A percentile compares a stretch with the other conserved stretches of the same genome.
Conservation (phyloP, 2,888 invertebrate species). For the Agriotes lineatus region DNA sequence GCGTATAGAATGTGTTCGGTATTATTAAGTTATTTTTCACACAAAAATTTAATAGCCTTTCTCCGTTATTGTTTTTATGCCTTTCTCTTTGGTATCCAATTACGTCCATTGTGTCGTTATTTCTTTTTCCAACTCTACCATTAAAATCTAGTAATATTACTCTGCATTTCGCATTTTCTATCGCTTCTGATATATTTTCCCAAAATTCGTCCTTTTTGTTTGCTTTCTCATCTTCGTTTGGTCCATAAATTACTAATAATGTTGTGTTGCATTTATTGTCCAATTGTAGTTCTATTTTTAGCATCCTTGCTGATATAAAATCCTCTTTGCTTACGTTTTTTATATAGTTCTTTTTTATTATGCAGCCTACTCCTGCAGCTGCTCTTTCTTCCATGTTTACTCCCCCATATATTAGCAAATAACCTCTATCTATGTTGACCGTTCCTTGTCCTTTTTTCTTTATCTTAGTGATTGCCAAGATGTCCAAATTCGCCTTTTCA, state of each 20-base stretch:
- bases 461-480: not conserved
- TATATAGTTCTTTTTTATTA: not conserved
- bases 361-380: not conserved
- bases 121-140: not conserved
- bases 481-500: no score
- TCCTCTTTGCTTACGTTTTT: not conserved
- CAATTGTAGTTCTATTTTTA: not conserved
- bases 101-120: not conserved
- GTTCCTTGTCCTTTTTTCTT: not conserved
- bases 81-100: not conserved
- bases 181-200: no score
- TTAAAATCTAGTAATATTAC: not conserved
- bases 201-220: no score
- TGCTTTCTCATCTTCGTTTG: no score
- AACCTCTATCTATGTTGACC: not conserved
- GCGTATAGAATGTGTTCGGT: slow-evolving; percentile 16
- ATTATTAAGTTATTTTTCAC: slow-evolving; percentile 30
- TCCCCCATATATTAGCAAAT: not conserved
- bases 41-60: not conserved
- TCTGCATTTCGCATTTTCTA: no score
- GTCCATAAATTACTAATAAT: no score
- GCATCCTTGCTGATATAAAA: not conserved
- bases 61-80: not conserved
- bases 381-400: not conserved
- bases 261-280: not conserved